Percentiles rank a stretch among this genome's conserved stretches.
phyloP scores from a whole-genome alignment of 2,888 invertebrate species.

The Ceramica pisi region DNA sequence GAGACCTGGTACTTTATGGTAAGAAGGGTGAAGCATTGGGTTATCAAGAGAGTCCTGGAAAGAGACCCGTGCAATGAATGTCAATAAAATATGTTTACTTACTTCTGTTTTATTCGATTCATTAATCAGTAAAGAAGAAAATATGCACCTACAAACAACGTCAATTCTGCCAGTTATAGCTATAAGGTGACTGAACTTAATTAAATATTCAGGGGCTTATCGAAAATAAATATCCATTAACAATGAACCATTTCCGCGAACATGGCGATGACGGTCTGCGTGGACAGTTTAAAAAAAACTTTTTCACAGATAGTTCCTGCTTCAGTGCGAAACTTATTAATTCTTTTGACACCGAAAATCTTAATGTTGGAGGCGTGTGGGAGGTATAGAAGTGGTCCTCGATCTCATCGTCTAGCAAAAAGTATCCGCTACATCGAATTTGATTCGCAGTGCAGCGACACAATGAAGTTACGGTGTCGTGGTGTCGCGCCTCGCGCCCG shows the following conservation, averaged over 20 bases:
- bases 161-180: constrained; percentile 2
- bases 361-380: background rate
- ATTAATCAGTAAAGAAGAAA: constrained; percentile 8
- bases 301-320: constrained; percentile 19
- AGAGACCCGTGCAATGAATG: background rate
- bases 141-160: background rate
- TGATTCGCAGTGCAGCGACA: constrained; percentile 83
- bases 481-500: constrained; percentile 79
- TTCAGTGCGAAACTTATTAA: constrained; percentile 11
- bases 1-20: background rate
- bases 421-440: constrained; percentile 76
- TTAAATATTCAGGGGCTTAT: constrained; percentile 25
- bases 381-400: background rate
- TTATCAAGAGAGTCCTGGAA: background rate
- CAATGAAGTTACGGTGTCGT: constrained; percentile 87
- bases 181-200: constrained; percentile 49
- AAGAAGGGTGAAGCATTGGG: constrained; percentile 2
- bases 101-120: constrained; percentile 1
- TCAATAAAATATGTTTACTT: background rate
- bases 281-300: background rate
- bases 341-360: background rate
- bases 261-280: background rate
- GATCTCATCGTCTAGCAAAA: constrained; percentile 41
- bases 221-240: constrained; percentile 27
- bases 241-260: constrained; percentile 42